Evolutionary conservation across 1,140 invertebrate species (phyloP), one percentile per base, ranked within the genome.

Genomic region (Dryas iulia): DNA sequence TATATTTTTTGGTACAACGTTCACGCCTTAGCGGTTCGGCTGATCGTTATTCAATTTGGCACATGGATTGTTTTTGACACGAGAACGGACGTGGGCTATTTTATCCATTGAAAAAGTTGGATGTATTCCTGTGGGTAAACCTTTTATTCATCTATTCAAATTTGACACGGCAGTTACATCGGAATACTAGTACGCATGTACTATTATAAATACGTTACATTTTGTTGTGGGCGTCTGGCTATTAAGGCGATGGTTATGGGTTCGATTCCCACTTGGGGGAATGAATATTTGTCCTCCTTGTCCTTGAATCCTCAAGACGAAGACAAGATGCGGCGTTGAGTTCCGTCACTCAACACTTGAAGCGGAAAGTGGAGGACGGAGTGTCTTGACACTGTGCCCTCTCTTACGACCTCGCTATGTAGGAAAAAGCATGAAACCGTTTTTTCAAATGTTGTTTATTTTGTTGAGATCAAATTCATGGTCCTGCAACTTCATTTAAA

Each of bases 11-110:
- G 35, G 14, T 18, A 8, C n/a, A 7, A n/a, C 35, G 5, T 47
- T 47, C 35, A 47, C 35, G 35, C 35, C 14, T 10, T 47, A 47
- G 35, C 35, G 14, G 14, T 10, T 18, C 14, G 35, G 14, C 14
- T 47, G 35, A 47, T 47, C 35, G 35, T 47, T 47, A 18, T 47
- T 47, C 35, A 47, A 47, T 47, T 47, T 47, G 35, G 14, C 35
- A 47, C 35, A 47, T 39, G 35, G 35, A 18, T 39, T 39, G 35
- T 39, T 39, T 39, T 39, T 39, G 14, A 18, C 35, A 39, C 6
- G 35, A 39, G 35, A 39, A 39, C 35, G 35, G 35, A 39, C 14
- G 35, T 18, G 11, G 35, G 14, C 35, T 18, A 39, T 39, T 18
- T 39, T 39, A 8, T 7, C 35, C 35, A 18, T 39, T 39, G 35